phyloP scores from a whole-genome alignment of 2,888 invertebrate species.

The Ophioninae sp. region DNA sequence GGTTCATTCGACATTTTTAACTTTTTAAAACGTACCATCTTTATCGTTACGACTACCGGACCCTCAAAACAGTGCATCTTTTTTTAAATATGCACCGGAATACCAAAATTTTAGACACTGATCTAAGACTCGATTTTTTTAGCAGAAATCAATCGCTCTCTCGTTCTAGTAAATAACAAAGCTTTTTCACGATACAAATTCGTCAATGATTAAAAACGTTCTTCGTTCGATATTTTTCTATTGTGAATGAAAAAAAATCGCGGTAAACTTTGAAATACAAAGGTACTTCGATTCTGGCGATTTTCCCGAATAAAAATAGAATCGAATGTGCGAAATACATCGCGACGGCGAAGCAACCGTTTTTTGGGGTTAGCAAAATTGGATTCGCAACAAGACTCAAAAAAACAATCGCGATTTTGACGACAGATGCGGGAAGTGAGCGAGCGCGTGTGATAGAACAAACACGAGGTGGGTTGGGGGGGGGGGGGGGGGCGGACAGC shows the following conservation, averaged over 20 bases:
- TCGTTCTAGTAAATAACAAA: neutral
- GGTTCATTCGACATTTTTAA: no score
- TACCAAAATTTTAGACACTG: neutral
- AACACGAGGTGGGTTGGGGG: neutral
- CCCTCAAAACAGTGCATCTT: neutral
- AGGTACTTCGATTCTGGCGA: neutral
- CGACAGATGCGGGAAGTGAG: neutral
- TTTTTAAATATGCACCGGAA: neutral
- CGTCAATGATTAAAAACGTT: neutral
- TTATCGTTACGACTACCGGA: neutral
- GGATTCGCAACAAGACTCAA: slow-evolving; percentile 1
- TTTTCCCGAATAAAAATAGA: neutral
- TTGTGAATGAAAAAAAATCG: neutral
- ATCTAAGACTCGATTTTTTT: neutral
- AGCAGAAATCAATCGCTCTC: neutral
- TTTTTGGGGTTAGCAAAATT: slow-evolving; percentile 8
- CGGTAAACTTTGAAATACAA: neutral
- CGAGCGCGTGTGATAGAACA: no score
- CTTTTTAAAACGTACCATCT: no score
- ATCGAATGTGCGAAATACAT: neutral
- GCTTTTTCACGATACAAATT: neutral
- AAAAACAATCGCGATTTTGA: neutral
- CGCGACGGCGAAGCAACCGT: neutral
- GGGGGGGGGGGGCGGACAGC: no score
- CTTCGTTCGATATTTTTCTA: slow-evolving; percentile 3